Conservation (phyloP, 2,113 vertebrate species). For the Chamaetylas fuelleborni region DNA sequence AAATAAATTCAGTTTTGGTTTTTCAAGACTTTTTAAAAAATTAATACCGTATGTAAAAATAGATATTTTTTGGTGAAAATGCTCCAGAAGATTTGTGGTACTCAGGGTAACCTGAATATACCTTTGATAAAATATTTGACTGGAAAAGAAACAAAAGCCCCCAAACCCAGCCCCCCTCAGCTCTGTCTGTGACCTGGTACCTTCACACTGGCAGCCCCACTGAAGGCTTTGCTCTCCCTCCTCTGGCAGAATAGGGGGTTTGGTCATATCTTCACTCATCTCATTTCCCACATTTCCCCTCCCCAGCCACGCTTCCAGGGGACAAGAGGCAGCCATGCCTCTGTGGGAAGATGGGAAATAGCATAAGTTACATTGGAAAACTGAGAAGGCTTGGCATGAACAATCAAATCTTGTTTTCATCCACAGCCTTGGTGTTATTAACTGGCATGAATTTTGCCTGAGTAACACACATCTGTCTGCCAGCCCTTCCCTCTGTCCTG, state of each 20-base stretch:
- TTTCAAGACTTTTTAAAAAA: neutral
- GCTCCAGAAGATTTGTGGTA: neutral
- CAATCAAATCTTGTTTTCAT: conserved; percentile 65
- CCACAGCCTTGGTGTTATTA: conserved; percentile 50
- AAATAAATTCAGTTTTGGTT: neutral
- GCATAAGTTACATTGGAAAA: conserved; percentile 9
- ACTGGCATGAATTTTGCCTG: conserved; percentile 43
- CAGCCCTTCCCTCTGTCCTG: neutral
- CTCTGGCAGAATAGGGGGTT: neutral
- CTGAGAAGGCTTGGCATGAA: conserved; percentile 27
- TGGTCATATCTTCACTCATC: neutral
- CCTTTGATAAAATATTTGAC: neutral
- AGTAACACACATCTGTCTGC: neutral
- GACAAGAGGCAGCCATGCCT: neutral
- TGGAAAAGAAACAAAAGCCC: neutral
- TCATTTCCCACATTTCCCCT: neutral
- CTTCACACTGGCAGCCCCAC: neutral
- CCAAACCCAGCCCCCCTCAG: neutral
- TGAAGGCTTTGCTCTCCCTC: neutral
- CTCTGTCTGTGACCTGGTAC: neutral
- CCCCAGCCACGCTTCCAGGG: neutral
- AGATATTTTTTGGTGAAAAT: neutral
- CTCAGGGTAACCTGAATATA: neutral
- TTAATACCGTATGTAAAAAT: neutral
- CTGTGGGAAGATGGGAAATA: conserved; percentile 18